Base-by-base conservation (phyloP, 2,113 vertebrate genomes). In the Ammodytes marinus region DNA sequence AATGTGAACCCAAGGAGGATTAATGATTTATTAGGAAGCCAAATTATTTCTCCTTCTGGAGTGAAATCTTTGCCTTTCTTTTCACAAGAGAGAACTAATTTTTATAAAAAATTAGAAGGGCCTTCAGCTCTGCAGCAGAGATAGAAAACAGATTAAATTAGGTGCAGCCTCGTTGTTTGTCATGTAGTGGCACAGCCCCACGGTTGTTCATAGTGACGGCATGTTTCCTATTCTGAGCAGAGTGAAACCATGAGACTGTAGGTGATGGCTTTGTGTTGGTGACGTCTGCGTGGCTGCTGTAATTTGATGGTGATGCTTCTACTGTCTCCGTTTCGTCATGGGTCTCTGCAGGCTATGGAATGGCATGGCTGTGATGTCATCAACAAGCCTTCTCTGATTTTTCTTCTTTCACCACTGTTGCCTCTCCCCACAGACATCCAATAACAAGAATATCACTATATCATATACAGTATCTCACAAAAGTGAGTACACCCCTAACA, bases 351-450 rank as follows among this genome's bases (percentile, higher is more conserved):
- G 71, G 14, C 3, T 54, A 66, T 12, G 40, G 42, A 7, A 14
- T 27, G 12, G 4, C 49, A 49, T 0, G 5, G 4, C 76, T 27
- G 14, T 19, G 2, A 77, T 81, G 70, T 75, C 78, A 78, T 82
- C 69, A 27, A 57, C 65, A 35, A 10, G 39, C 46, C 77, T 57
- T 12, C 71, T 79, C n/a, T 8, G 54, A 67, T 83, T 69, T 68
- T 59, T 74, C 52, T 40, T 58, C 74, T 67, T 57, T 47, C 57
- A 43, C 54, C 35, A 3, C n/a, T 15, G 46, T 4, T 67, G 13
- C 65, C 35, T 65, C 35, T 37, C 37, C 27, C 12, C 76, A 67
- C 57, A 54, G 43, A 59, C 19, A 1, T 73, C 47, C 75, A 87
- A 63, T 86, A 57, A 80, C 17, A 65, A 27, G 27, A 27, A 27